phyloP scores from a whole-genome alignment of 2,888 invertebrate species.

The Dicranocentrus wangi region DNA sequence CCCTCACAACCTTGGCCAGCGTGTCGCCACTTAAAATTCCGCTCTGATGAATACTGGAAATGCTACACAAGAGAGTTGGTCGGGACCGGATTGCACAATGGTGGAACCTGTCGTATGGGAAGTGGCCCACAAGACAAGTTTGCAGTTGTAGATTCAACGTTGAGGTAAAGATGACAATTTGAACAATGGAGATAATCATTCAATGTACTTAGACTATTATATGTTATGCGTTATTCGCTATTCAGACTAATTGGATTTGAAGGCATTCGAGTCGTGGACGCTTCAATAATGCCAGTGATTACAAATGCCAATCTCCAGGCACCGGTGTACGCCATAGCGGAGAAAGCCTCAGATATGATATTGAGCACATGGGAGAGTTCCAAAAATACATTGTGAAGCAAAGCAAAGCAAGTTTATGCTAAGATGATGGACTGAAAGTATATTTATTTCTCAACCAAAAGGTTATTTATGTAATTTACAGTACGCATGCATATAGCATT shows the following conservation, averaged over 20 bases:
- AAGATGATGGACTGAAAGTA: no score
- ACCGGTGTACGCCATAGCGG: conserved; percentile 33
- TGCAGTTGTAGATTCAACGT: conserved; percentile 10
- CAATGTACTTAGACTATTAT: no score
- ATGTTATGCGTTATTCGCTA: no score
- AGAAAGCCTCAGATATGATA: conserved; percentile 28
- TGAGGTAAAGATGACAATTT: neutral
- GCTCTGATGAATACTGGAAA: conserved; percentile 35
- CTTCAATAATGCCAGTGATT: conserved; percentile 41
- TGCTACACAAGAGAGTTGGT: neutral
- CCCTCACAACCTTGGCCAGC: neutral
- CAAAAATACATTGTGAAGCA: no score
- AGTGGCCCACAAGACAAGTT: neutral
- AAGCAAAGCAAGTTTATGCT: no score
- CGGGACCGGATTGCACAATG: neutral
- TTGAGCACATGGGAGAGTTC: conserved; percentile 8
- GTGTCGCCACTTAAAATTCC: neutral
- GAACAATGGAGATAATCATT: neutral
- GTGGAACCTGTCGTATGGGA: conserved; percentile 10
- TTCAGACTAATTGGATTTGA: conserved; percentile 21
- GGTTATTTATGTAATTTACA: no score
- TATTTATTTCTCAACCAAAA: no score
- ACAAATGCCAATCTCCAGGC: conserved; percentile 48
- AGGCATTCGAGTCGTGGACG: conserved; percentile 34
- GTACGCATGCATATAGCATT: no score